Evolutionary conservation across 1,140 invertebrate genomes (phyloP), one percentile per base, ranked within the genome.

Genomic region (Palaemon carinicauda): DNA sequence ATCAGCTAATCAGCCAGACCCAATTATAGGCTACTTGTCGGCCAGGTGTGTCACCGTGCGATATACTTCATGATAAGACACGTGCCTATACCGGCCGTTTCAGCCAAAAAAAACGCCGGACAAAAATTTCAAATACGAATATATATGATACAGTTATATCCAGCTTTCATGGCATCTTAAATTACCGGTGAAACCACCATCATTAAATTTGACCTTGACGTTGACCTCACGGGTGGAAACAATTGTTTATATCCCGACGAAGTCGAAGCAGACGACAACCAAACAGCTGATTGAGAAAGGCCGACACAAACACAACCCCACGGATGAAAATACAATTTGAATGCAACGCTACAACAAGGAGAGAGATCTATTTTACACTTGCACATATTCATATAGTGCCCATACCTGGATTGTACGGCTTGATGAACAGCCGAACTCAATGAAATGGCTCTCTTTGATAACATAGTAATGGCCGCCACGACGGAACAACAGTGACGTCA

Each of bases 391-490:
- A 15, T 85, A 1, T 17, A 15, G 21, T 33, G 1, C 24, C 19
- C 19, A n/a, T 78, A 85, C 82, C 82, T 85, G 74, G 74, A 17
- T 29, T 65, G 53, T 5, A 51, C n/a, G 17, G 60, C 17, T 17
- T 85, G 75, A 10, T 29, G 52, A 5, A 52, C 24, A 65, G 74
- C 17, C 29, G 73, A 75, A 51, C 52, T 78, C 19, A 79, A 60
- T 56, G 24, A 14, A 24, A 60, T 14, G 21, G 41, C 50, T 50
- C 41, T 85, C 27, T 31, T 60, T 78, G 54, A 85, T 75, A 85
- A 85, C 82, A 85, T 78, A 31, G 74, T 41, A 14, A 31, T 56
- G 82, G 82, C 27, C 31, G 82, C 82, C 82, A 85, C 78, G 41
- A 60, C 69, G 82, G 74, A n/a, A 65, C 74, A 56, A 24, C 15